These are phyloP conservation scores for Eupsittula cactorum DNA, from an alignment of 2,113 vertebrate species.

Conservation along the genomic window DNA sequence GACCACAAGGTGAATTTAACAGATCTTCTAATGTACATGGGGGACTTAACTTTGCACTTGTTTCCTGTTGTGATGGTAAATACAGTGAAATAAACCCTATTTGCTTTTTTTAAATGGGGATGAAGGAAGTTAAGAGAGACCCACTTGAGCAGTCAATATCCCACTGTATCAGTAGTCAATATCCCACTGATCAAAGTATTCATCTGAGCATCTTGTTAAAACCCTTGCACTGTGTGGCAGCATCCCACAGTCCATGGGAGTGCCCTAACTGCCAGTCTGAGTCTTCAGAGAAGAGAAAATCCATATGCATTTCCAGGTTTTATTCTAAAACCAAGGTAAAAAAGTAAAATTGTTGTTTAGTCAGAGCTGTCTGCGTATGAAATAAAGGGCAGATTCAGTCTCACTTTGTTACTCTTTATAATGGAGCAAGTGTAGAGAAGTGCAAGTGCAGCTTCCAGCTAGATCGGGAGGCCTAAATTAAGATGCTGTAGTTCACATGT, in stretches of 20 bases:
- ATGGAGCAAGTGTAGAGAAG: background rate
- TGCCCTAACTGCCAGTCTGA: background rate
- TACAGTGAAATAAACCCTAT: background rate
- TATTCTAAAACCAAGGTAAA: background rate
- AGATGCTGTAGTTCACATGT: background rate
- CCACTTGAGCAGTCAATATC: background rate
- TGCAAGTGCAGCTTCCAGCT: background rate
- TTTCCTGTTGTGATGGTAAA: background rate
- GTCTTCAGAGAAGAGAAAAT: background rate
- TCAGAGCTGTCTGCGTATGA: background rate
- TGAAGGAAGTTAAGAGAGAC: background rate
- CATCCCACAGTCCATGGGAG: background rate
- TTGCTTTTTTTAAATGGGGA: background rate
- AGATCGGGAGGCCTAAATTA: background rate
- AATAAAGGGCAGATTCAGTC: background rate
- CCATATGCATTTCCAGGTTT: rapidly evolving
- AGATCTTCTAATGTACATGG: background rate
- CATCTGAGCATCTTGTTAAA: background rate
- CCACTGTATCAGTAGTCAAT: background rate
- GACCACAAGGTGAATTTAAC: background rate
- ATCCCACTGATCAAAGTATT: background rate
- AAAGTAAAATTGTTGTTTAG: background rate
- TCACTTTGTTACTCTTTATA: background rate
- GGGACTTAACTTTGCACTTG: background rate
- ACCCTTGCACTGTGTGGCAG: background rate